Evolutionary conservation across 2,113 vertebrate species (phyloP).

Genomic region (Collichthys lucidus): DNA sequence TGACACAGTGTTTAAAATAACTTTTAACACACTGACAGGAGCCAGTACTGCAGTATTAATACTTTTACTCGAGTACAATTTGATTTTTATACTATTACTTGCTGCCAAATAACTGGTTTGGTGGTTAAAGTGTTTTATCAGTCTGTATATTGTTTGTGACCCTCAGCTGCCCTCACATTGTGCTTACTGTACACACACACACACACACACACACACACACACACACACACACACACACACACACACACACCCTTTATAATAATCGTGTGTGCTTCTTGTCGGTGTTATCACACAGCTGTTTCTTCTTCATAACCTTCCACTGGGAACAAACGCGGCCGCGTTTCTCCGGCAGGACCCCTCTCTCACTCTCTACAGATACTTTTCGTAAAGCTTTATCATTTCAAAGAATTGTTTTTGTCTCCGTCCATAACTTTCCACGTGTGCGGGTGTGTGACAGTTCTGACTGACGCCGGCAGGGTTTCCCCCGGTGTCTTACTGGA

Average conservation of each 20-base stretch:
- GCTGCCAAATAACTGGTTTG: no score
- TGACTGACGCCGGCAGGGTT: slow-evolving; percentile 69
- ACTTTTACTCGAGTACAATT: neutral
- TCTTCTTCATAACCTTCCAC: slow-evolving; percentile 25
- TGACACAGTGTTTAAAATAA: no score
- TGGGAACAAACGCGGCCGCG: slow-evolving; percentile 8
- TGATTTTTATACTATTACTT: no score
- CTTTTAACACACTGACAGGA: neutral
- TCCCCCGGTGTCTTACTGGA: slow-evolving; percentile 75
- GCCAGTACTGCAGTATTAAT: neutral
- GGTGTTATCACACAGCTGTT: neutral
- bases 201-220: no score
- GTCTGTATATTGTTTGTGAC: neutral
- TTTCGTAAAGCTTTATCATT: slow-evolving; percentile 66
- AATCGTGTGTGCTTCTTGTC: slow-evolving; percentile 8
- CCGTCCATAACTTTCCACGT: slow-evolving; percentile 65
- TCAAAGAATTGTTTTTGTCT: slow-evolving; percentile 77
- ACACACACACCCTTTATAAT: neutral
- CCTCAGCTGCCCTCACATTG: neutral
- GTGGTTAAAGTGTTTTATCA: neutral
- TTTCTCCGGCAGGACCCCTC: no score
- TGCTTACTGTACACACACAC: neutral
- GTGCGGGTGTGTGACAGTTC: slow-evolving; percentile 59
- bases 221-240: no score
- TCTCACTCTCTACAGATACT: slow-evolving; percentile 7